These are phyloP conservation scores for Lates japonicus DNA, from an alignment of 2,797 vertebrate species.

Conservation along the genomic window DNA sequence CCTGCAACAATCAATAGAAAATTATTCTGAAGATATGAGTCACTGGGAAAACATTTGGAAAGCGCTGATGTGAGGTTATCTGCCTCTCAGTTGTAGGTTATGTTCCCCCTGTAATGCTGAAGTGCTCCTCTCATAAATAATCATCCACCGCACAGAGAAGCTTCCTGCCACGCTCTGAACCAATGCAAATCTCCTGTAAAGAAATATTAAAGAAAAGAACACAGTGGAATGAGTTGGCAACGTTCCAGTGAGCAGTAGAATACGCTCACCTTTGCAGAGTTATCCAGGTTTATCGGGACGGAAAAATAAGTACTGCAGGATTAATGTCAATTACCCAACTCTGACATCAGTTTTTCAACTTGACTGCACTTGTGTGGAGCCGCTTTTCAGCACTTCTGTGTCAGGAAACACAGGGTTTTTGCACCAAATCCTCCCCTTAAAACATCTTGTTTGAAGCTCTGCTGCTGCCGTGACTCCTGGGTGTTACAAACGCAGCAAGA, in stretches of 20 bases:
- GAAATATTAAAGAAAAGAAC: constrained; percentile 10
- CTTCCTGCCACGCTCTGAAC: constrained; percentile 1
- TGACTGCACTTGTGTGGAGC: constrained; percentile 6
- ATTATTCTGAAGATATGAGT: constrained; percentile 8
- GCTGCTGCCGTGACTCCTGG: constrained; percentile 11
- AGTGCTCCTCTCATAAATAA: constrained; percentile 17
- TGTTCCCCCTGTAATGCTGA: not conserved
- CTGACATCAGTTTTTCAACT: constrained; percentile 25
- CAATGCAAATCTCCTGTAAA: constrained; percentile 17
- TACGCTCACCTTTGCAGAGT: constrained; percentile 39
- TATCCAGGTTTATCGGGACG: constrained; percentile 5
- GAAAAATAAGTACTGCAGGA: constrained; percentile 25
- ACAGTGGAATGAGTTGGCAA: not conserved
- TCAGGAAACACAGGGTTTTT: not conserved
- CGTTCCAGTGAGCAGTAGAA: constrained; percentile 20
- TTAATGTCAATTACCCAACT: constrained; percentile 45
- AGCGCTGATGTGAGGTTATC: not conserved
- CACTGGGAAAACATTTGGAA: constrained; percentile 8
- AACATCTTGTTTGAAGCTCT: constrained; percentile 20
- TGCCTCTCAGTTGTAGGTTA: constrained; percentile 12
- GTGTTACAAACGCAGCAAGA: constrained; percentile 23
- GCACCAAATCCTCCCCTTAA: not conserved
- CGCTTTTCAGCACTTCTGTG: constrained; percentile 12
- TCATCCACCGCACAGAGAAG: not conserved
- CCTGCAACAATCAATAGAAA: not conserved